Base-by-base conservation (phyloP, 2,888 invertebrate genomes). In the Theretra japonica region DNA sequence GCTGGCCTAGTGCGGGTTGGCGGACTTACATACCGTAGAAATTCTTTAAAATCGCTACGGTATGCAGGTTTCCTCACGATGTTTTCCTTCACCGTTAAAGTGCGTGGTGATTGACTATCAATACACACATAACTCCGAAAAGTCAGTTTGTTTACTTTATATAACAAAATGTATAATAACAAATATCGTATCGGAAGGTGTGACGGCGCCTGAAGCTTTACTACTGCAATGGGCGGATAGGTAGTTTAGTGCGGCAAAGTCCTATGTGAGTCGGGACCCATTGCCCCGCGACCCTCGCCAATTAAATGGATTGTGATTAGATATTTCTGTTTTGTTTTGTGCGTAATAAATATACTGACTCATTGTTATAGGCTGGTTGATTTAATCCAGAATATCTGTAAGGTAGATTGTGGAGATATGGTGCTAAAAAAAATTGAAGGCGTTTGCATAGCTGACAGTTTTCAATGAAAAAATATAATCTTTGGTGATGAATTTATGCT, bases 301-400 rank as follows among this genome's bases (percentile, higher is more conserved):
- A 65, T 65, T 65, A 65, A 65, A 65, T 65, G 48, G 48, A 65
- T 65, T 65, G 65, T 65, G 65, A 65, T 65, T 25, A 65, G 65
- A 41, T 48, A 65, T 48, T 48, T 30, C 8, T 48, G 15, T 23
- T n/a, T 59, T 25, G 28, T 25, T 60, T 53, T n/a, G 53, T 53
- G 17, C 50, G 41, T 41, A 15, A n/a, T 53, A 53, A 53, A 53
- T 53, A 53, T n/a, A 53, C n/a, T 53, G n/a, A n/a, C 5, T 53
- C 5, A 19, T 53, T n/a, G 53, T 17, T 1, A 6, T n/a, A 1
- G 19, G 5, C 19, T 17, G 19, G 17, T 53, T 19, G 1, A 6
- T 53, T 17, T 19, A 2, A n/a, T 0, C n/a, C 15, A 53, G 19
- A 19, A 5, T 53, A 15, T 53, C 6, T 53, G 4, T 28, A 28